These are phyloP conservation scores for Rhamphomyia laevipes DNA, from an alignment of 2,888 invertebrate species.

Conservation along the genomic window DNA sequence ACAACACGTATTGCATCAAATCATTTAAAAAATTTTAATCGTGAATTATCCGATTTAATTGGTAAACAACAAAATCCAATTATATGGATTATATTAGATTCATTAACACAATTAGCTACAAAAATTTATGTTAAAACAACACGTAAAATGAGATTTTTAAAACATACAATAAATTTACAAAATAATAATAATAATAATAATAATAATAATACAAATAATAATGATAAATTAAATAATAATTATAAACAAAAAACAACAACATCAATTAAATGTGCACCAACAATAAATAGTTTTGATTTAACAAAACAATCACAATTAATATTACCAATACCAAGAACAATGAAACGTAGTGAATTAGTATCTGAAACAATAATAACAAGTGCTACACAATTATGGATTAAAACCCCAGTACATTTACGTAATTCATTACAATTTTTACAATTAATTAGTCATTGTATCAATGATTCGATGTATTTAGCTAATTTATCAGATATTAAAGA, in stretches of 20 bases:
- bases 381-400: slow-evolving; percentile 23
- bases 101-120: slow-evolving; percentile 19
- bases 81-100: slow-evolving; percentile 21
- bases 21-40: slow-evolving; percentile 21
- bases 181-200: neutral
- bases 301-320: neutral
- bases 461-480: slow-evolving; percentile 18
- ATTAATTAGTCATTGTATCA: slow-evolving; percentile 21
- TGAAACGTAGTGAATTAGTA: slow-evolving; percentile 15
- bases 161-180: neutral
- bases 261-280: too few species aligned
- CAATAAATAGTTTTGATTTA: too few species aligned
- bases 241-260: too few species aligned
- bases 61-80: slow-evolving; percentile 15
- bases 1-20: slow-evolving; percentile 20
- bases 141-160: slow-evolving; percentile 14
- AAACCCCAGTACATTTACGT: slow-evolving; percentile 22
- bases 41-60: slow-evolving; percentile 17
- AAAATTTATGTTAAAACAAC: slow-evolving; percentile 17
- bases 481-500: slow-evolving; percentile 15
- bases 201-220: too few species aligned
- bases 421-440: slow-evolving; percentile 22
- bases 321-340: neutral
- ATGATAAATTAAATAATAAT: too few species aligned
- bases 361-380: slow-evolving; percentile 20